These are phyloP conservation scores for Dryas iulia DNA, from an alignment of 1,140 invertebrate species.

Conservation along the genomic window DNA sequence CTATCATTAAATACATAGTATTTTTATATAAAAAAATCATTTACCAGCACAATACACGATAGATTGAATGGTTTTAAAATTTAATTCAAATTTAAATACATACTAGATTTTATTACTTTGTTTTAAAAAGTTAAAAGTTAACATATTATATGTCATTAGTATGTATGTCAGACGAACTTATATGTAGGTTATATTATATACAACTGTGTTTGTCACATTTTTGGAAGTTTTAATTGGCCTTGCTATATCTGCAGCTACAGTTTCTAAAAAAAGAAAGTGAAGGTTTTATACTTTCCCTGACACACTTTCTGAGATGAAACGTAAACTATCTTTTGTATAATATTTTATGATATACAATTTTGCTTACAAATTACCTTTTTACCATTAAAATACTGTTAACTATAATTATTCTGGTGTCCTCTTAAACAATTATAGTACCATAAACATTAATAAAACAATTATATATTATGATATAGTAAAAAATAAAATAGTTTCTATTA, in stretches of 20 bases:
- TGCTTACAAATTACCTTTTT: background rate
- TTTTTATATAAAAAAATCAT: too few relatives aligned
- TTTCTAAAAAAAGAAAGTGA: slow-evolving; percentile 23
- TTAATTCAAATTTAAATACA: too few relatives aligned
- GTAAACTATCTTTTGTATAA: background rate
- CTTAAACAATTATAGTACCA: too few relatives aligned
- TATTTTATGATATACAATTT: background rate
- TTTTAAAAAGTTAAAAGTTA: background rate
- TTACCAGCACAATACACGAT: too few relatives aligned
- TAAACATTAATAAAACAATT: too few relatives aligned
- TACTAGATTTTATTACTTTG: background rate
- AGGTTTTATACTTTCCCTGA: slow-evolving; percentile 22
- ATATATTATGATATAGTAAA: too few relatives aligned
- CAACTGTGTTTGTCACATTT: background rate
- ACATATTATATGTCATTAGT: background rate
- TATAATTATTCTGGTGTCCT: too few relatives aligned
- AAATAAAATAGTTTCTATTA: too few relatives aligned
- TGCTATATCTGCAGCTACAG: slow-evolving; percentile 2
- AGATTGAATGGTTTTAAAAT: background rate
- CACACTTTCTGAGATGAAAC: slow-evolving; percentile 11
- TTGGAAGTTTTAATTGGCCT: background rate
- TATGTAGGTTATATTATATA: background rate
- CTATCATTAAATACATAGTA: background rate
- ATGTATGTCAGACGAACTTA: background rate
- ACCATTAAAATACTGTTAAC: too few relatives aligned